These are phyloP conservation scores for Uloborus plumipes DNA, from an alignment of 2,888 invertebrate species.

Conservation along the genomic window DNA sequence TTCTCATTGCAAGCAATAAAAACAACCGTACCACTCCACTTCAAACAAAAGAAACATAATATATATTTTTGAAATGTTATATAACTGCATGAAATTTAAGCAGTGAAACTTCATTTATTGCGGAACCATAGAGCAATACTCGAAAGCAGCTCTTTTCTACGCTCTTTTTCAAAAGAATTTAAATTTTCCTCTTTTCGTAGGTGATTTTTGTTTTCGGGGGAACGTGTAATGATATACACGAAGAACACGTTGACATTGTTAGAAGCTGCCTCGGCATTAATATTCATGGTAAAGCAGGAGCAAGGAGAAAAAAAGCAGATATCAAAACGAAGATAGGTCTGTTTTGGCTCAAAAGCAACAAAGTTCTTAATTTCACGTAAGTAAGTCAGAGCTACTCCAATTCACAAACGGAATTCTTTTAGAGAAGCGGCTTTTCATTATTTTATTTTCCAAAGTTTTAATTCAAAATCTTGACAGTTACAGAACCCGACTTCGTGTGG, in stretches of 20 bases:
- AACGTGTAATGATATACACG: slow-evolving; percentile 46
- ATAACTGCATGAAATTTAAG: too few species aligned
- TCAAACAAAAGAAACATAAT: too few species aligned
- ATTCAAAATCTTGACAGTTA: slow-evolving; percentile 58
- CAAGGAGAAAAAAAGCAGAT: slow-evolving; percentile 2
- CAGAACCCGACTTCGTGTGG: slow-evolving; percentile 7
- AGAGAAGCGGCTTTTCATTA: not conserved
- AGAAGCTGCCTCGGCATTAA: slow-evolving; percentile 48
- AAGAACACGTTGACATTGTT: slow-evolving; percentile 49
- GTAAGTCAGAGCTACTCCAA: slow-evolving; percentile 9
- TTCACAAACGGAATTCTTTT: slow-evolving; percentile 42
- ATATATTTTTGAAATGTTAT: too few species aligned
- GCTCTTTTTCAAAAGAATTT: slow-evolving; percentile 23
- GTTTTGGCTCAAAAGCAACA: slow-evolving; percentile 7
- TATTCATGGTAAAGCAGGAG: slow-evolving; percentile 48
- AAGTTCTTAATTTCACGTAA: slow-evolving; percentile 46
- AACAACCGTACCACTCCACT: too few species aligned
- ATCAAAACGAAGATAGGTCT: slow-evolving; percentile 29
- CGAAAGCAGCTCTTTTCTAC: slow-evolving; percentile 11
- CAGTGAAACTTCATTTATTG: too few species aligned
- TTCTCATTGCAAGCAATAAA: too few species aligned
- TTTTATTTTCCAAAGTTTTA: slow-evolving; percentile 44
- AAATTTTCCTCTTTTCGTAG: slow-evolving; percentile 46
- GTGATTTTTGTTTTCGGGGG: slow-evolving; percentile 43
- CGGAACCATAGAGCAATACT: not conserved